Evolutionary conservation across 2,113 vertebrate genomes (phyloP), one percentile per base, ranked within the genome.

Genomic region (Girardinichthys multiradiatus): DNA sequence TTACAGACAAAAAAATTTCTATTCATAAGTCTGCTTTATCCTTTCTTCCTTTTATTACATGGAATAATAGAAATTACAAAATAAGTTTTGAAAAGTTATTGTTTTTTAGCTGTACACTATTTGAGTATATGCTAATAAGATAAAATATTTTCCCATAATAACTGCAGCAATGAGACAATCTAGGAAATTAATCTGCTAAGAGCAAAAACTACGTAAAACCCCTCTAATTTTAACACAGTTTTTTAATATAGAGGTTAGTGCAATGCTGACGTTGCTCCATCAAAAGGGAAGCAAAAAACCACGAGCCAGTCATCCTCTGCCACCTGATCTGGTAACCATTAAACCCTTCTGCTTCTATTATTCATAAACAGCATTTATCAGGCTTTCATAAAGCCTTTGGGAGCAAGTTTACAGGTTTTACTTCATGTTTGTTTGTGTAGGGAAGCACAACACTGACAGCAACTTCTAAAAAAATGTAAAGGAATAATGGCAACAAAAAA

Each of bases 301-400:
- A 27, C 61, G 21, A 37, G 13, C 17, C 15, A 0, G 31, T 37
- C 51, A 29, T 67, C 26, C 51, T 45, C 57, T 77, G 64, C 19
- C 54, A 72, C 61, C 14, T 74, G 31, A 12, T 73, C 39, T 58
- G 24, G 33, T 31, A 48, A 60, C 74, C 77, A 82, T 83, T 71
- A 86, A 61, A 68, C 19, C 39, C 69, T 82, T 76, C n/a, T n/a
- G n/a, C n/a, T 77, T 91, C 64, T 64, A 86, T 91, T 79, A 90
- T 91, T 91, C 81, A 90, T 81, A 29, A 30, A 6, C 26, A 68
- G 57, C 71, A 66, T 67, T 74, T 63, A 57, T 74, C 72, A 81
- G 45, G 67, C 61, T 28, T 77, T 33, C 39, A 31, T 21, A 57
- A 76, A 63, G 58, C 54, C 67, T 73, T 57, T 15, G n/a, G 57